These are phyloP conservation scores for Cavia porcellus DNA, from an alignment of 2,113 vertebrate species.

Conservation along the genomic window DNA sequence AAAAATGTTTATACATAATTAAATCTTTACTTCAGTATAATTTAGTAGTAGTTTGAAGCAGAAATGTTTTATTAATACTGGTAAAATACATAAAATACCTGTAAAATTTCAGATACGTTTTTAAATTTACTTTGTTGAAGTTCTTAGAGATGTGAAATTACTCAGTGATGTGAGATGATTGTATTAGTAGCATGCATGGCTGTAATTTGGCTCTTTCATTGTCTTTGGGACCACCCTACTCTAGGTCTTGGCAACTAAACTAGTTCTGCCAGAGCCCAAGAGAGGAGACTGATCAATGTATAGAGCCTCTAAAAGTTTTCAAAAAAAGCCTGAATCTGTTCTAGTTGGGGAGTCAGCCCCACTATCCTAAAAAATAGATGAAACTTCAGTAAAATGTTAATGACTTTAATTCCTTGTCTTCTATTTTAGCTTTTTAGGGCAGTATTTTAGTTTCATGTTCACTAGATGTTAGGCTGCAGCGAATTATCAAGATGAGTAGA, in stretches of 20 bases:
- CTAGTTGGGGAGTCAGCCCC: slow-evolving; percentile 15
- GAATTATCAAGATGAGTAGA: neutral
- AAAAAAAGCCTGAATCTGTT: neutral
- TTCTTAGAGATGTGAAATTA: slow-evolving; percentile 52
- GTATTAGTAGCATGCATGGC: neutral
- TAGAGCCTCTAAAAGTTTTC: neutral
- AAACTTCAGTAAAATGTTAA: slow-evolving; percentile 14
- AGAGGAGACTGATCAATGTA: neutral
- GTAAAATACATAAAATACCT: slow-evolving; percentile 39
- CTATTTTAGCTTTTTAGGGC: no score
- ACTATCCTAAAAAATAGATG: slow-evolving; percentile 18
- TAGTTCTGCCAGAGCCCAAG: slow-evolving; percentile 14
- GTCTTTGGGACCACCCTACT: neutral
- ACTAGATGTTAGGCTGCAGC: no score
- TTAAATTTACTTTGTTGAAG: slow-evolving; percentile 18
- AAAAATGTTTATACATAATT: slow-evolving; percentile 23
- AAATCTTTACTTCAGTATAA: slow-evolving; percentile 11
- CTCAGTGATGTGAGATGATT: slow-evolving; percentile 11
- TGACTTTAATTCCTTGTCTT: neutral
- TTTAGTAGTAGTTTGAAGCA: slow-evolving; percentile 39
- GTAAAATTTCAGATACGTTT: neutral
- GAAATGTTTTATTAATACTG: slow-evolving; percentile 54
- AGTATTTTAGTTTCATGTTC: no score
- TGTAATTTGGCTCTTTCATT: slow-evolving; percentile 4
- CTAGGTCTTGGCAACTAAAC: neutral